Base-by-base conservation (phyloP, 30 jellyfish, hydroid and myxozoan species). In the Nemopilema nomurai region DNA sequence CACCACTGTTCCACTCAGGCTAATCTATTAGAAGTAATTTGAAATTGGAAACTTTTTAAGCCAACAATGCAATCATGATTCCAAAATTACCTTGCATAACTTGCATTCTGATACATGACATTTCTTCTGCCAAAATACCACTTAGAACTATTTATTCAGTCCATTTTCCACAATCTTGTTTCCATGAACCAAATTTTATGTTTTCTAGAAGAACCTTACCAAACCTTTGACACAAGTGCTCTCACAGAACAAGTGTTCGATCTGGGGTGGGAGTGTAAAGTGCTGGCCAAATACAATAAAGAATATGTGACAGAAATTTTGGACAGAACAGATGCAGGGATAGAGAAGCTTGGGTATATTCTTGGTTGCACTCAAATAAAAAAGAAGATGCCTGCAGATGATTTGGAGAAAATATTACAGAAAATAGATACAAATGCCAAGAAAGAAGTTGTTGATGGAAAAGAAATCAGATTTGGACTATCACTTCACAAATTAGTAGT, bases 201-300 rank as follows among this genome's bases (percentile, higher is more conserved):
- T n/a, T n/a, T 41, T 41, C 13, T 41, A 41, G 57, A 13, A 13
- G 57, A 41, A 13, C 57, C 57, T 16, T 73, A 22, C 51, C 83
- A 73, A n/a, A 41, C 69, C 28, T 73, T 73, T 31, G 69, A 73
- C 25, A 32, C 32, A 18, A 51, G 33, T 73, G 83, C 83, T 29
- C 21, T 73, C 41, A 22, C 27, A 64, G 18, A 62, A 77, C 51
- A 29, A 24, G 74, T 66, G 53, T 77, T 75, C 53, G 68, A 62
- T 18, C 32, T 23, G 28, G 87, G 87, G 19, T 77, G 87, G 87
- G 65, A 57, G 16, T 77, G 87, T 65, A 77, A 57, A 77, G 76
- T 77, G 0, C 0, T 77, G 67, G 24, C 20, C 21, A 66, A 77
- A 77, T 0, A 24, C n/a, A 64, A 62, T 67, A 77, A 62, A 49